Percentiles rank a stretch among this genome's conserved stretches.
Evolutionary conservation across 2,888 invertebrate genomes (phyloP).

Genomic region (Pollenia amentaria): DNA sequence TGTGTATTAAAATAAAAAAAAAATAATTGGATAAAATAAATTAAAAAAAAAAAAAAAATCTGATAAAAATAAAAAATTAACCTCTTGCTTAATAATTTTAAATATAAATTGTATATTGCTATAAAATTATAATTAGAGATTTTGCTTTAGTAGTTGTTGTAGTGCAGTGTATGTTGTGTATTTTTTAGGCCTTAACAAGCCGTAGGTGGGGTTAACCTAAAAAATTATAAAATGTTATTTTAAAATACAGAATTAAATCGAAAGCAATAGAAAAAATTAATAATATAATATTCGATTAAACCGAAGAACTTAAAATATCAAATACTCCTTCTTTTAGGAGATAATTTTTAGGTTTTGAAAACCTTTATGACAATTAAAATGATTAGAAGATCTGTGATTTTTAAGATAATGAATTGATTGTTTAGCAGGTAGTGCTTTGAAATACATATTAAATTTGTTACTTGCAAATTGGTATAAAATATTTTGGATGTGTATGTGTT

Average conservation of each 20-base stretch:
- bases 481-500: too few species aligned
- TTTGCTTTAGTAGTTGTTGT: conserved; percentile 54
- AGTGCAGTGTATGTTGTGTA: conserved; percentile 66
- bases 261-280: neutral
- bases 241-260: conserved; percentile 14
- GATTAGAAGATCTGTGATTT: too few species aligned
- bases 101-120: conserved; percentile 16
- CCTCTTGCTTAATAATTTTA: conserved; percentile 5
- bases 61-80: neutral
- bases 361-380: too few species aligned
- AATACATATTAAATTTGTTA: too few species aligned
- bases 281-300: neutral
- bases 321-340: too few species aligned
- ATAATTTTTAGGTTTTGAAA: too few species aligned
- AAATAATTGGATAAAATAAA: neutral
- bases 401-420: too few species aligned
- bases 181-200: conserved; percentile 80
- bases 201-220: conserved; percentile 82
- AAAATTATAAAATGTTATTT: conserved; percentile 65
- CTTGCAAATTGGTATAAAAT: too few species aligned
- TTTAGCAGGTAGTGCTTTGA: too few species aligned
- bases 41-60: conserved; percentile 7
- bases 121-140: conserved; percentile 40
- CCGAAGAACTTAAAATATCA: neutral
- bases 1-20: neutral